phyloP scores from a whole-genome alignment of 2,888 invertebrate genomes.

The Cerceris ruficornis region DNA sequence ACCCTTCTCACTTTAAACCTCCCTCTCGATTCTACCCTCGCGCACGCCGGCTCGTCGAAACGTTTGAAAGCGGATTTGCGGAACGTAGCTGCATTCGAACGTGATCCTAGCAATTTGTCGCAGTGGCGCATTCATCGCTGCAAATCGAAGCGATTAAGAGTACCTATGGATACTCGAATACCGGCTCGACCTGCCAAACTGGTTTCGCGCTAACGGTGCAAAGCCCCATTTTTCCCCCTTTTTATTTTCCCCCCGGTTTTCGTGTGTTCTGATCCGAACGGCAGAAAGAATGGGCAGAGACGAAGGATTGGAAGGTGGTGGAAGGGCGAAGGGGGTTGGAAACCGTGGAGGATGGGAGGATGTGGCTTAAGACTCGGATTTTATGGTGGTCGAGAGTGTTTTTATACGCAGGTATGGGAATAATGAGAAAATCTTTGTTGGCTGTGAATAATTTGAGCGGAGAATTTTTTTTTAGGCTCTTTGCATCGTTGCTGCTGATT shows the following conservation, averaged over 20 bases:
- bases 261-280: background rate
- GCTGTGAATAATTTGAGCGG: too few relatives aligned
- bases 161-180: conserved; percentile 30
- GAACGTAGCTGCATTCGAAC: conserved; percentile 36
- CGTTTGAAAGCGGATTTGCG: conserved; percentile 58
- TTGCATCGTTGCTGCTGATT: too few relatives aligned
- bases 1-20: background rate
- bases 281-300: background rate
- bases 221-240: conserved; percentile 17
- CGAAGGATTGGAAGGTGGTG: background rate
- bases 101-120: conserved; percentile 68
- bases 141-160: conserved; percentile 68
- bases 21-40: conserved; percentile 7
- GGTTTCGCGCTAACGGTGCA: conserved; percentile 35
- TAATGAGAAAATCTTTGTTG: too few relatives aligned
- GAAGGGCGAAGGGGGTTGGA: background rate
- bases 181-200: conserved; percentile 37
- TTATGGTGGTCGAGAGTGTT: too few relatives aligned
- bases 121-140: conserved; percentile 55
- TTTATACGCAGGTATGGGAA: too few relatives aligned
- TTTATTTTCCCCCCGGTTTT: background rate
- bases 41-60: conserved; percentile 3
- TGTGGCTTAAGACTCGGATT: too few relatives aligned
- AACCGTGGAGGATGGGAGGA: background rate
- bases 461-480: too few relatives aligned